These are phyloP conservation scores for Eulemur rubriventer DNA, from an alignment of 2,797 vertebrate species.

Conservation along the genomic window DNA sequence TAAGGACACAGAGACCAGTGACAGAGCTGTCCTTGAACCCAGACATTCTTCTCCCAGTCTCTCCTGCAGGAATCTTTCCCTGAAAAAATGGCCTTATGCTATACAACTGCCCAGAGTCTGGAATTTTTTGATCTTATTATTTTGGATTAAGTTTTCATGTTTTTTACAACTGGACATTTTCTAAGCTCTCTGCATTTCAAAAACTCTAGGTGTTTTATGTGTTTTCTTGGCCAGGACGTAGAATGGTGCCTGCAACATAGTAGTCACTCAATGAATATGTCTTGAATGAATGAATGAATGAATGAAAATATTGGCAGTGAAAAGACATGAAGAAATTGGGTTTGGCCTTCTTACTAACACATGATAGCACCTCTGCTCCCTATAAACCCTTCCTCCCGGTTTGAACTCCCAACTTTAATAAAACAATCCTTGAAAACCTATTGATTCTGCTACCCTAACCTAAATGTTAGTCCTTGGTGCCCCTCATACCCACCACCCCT, in stretches of 20 bases:
- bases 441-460: background rate
- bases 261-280: background rate
- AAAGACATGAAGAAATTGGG: background rate
- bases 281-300: background rate
- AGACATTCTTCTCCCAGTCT: background rate
- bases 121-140: background rate
- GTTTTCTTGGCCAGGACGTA: background rate
- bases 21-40: background rate
- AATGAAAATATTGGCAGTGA: background rate
- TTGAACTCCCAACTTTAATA: background rate
- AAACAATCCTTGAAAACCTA: constrained; percentile 7
- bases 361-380: background rate
- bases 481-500: background rate
- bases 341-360: background rate
- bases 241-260: background rate
- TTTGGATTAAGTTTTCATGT: background rate
- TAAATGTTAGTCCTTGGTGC: background rate
- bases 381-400: background rate
- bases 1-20: background rate
- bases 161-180: constrained; percentile 30
- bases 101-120: background rate
- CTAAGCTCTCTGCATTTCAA: background rate
- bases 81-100: background rate
- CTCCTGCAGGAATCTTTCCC: background rate
- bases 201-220: background rate